A percentile compares a stretch with the other conserved stretches of the same genome.
Conservation (phyloP, 2,797 vertebrate genomes). For the Glyptemys insculpta region DNA sequence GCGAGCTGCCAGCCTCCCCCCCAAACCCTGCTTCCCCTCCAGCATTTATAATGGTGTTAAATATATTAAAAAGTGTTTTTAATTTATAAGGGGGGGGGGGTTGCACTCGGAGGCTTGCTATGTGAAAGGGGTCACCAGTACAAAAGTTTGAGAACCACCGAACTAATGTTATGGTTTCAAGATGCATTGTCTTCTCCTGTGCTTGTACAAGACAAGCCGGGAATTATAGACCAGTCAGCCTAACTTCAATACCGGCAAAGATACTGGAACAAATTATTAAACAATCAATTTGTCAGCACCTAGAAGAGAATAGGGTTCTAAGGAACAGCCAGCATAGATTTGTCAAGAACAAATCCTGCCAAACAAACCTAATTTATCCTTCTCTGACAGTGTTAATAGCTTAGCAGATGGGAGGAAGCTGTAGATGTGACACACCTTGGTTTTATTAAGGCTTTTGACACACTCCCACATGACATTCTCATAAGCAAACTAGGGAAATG, state of each 20-base stretch:
- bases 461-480: not conserved
- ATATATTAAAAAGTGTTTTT: too few relatives aligned
- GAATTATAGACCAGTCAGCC: not conserved
- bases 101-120: too few relatives aligned
- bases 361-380: not conserved
- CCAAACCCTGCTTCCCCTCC: too few relatives aligned
- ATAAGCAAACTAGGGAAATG: not conserved
- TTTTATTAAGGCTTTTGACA: not conserved
- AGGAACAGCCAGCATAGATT: not conserved
- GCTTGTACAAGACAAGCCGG: not conserved
- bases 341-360: not conserved
- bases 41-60: too few relatives aligned
- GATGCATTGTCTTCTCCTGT: not conserved
- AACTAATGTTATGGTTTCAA: constrained; percentile 29
- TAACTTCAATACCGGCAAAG: not conserved
- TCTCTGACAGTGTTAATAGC: not conserved
- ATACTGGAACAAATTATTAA: not conserved
- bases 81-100: too few relatives aligned
- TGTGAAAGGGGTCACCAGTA: too few relatives aligned
- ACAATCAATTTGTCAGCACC: not conserved
- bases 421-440: not conserved
- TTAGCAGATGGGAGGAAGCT: not conserved
- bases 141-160: too few relatives aligned
- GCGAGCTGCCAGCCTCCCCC: too few relatives aligned
- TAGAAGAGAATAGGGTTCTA: not conserved